These are phyloP conservation scores for Andrena marginata DNA, from an alignment of 2,888 invertebrate genomes.

Conservation along the genomic window DNA sequence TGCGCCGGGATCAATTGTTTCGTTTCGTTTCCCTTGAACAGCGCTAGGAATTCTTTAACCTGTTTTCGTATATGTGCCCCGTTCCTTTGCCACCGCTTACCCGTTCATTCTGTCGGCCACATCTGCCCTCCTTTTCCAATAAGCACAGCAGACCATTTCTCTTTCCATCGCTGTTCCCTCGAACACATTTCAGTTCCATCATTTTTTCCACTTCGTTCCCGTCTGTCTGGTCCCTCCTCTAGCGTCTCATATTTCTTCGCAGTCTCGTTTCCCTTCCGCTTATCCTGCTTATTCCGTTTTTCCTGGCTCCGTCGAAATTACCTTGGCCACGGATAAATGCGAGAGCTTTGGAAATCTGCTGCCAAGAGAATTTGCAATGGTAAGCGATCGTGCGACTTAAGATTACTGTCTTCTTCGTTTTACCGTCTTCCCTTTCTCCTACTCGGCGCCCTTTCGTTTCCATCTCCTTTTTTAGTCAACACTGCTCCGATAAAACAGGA, in stretches of 20 bases:
- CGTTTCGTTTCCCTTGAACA: neutral
- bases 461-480: neutral
- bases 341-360: slow-evolving; percentile 53
- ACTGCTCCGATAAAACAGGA: neutral
- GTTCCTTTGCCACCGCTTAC: neutral
- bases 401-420: slow-evolving; percentile 8
- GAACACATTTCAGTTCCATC: slow-evolving; percentile 33
- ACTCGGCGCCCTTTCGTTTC: neutral
- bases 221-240: slow-evolving; percentile 12
- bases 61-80: neutral
- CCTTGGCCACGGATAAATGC: slow-evolving; percentile 59
- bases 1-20: slow-evolving; percentile 11
- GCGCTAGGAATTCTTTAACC: slow-evolving; percentile 12
- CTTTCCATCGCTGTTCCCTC: neutral
- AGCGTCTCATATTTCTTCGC: slow-evolving; percentile 38
- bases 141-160: slow-evolving; percentile 15
- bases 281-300: slow-evolving; percentile 47
- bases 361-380: slow-evolving; percentile 65
- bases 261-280: slow-evolving; percentile 35
- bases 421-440: neutral
- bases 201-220: slow-evolving; percentile 43
- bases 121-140: neutral
- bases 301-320: slow-evolving; percentile 49
- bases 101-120: slow-evolving; percentile 7
- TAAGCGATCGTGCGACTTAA: slow-evolving; percentile 62